phyloP scores from a whole-genome alignment of 1,140 invertebrate genomes.

The Parasteatoda tepidariorum region DNA sequence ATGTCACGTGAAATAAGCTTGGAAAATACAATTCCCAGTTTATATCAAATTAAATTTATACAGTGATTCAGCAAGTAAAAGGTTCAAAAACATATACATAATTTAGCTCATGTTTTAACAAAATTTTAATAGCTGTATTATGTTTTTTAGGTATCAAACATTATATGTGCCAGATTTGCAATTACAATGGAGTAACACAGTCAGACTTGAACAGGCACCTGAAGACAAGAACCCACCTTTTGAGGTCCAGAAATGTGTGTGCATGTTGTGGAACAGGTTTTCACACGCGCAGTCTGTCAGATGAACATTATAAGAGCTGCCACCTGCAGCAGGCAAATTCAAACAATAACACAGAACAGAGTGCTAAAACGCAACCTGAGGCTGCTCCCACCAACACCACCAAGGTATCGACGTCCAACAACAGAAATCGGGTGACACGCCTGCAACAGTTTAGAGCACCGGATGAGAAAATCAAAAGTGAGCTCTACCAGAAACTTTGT shows the following conservation, averaged over 20 bases:
- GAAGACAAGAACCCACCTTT: slow-evolving; percentile 71
- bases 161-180: slow-evolving; percentile 71
- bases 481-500: slow-evolving; percentile 51
- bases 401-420: slow-evolving; percentile 6
- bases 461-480: slow-evolving; percentile 47
- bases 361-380: not conserved
- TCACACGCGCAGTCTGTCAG: slow-evolving; percentile 64
- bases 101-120: too few species aligned
- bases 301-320: slow-evolving; percentile 62
- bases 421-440: slow-evolving; percentile 41
- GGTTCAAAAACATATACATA: too few species aligned
- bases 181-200: slow-evolving; percentile 72
- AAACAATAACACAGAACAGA: slow-evolving; percentile 25
- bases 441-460: slow-evolving; percentile 42
- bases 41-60: too few species aligned
- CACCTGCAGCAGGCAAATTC: slow-evolving; percentile 19
- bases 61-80: too few species aligned
- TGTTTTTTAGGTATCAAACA: slow-evolving; percentile 71
- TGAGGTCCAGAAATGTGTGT: slow-evolving; percentile 67
- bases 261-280: slow-evolving; percentile 68
- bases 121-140: too few species aligned
- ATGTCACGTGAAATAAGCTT: too few species aligned
- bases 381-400: not conserved
- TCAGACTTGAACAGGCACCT: slow-evolving; percentile 72
- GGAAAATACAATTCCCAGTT: too few species aligned